Evolutionary conservation across 2,113 vertebrate genomes (phyloP), one percentile per base, ranked within the genome.

Genomic region (Hemibagrus wyckioides): DNA sequence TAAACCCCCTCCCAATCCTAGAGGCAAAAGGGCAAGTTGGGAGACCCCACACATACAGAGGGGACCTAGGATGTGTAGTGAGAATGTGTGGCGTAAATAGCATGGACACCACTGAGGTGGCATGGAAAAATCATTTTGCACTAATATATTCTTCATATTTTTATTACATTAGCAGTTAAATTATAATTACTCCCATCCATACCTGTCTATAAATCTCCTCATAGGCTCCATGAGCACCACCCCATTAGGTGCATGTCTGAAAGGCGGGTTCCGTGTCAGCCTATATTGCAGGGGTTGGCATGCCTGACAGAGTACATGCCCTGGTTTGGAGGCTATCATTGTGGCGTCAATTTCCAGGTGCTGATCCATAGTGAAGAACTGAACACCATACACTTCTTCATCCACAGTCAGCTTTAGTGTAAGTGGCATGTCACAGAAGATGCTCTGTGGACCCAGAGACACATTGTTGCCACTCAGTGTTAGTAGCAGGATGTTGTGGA

Each of bases 291-390:
- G 93, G 0, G 97, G 96, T 85, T 92, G 95, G 92, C 98, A 99
- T 36, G 93, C 90, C 0, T 85, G 88, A 39, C 98, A 99, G 63
- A 96, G 93, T 0, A 80, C 84, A 89, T 94, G 96, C 88, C 97
- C 94, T 0, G 97, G 94, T 25, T 95, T 89, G 2, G 98, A 99
- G 75, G 96, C 95, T 92, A 99, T 90, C 93, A 99, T 96, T 82
- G 96, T 97, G 2, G 97, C 98, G 0, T 99, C 98, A 0, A 99
- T 99, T 89, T 99, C 98, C 85, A 99, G 93, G 90, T 97, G 96
- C 85, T 99, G 97, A n/a, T 99, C 98, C 92, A 98, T 95, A 0
- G 98, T 99, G 92, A 97, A 99, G 92, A 99, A 97, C 93, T 99
- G 97, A 81, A 99, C 95, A 30, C 96, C 97, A 0, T 96, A 97